A percentile compares a stretch with the other conserved stretches of the same genome.
These are phyloP conservation scores for Falcaria lacertinaria DNA, from an alignment of 2,888 invertebrate genomes.

Conservation along the genomic window DNA sequence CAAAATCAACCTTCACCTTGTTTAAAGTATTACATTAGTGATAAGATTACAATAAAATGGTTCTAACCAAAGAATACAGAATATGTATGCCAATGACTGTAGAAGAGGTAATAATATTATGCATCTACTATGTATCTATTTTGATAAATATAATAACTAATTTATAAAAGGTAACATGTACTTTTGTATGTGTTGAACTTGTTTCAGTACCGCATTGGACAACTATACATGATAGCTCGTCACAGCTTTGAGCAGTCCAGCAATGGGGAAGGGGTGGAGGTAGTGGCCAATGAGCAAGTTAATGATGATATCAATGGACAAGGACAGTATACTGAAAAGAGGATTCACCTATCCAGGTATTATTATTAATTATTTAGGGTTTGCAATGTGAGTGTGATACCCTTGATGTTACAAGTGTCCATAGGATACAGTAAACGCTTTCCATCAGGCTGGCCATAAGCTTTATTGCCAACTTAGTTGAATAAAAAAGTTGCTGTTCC, in stretches of 20 bases:
- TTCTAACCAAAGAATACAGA: slow-evolving; percentile 92
- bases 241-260: slow-evolving; percentile 95
- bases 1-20: too few relatives aligned
- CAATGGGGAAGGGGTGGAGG: slow-evolving; percentile 94
- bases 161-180: too few relatives aligned
- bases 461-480: too few relatives aligned
- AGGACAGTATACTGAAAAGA: slow-evolving; percentile 94
- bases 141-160: too few relatives aligned
- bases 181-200: slow-evolving; percentile 5
- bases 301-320: slow-evolving; percentile 88
- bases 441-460: too few relatives aligned
- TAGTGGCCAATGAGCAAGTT: slow-evolving; percentile 90
- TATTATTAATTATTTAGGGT: too few relatives aligned
- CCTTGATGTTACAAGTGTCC: too few relatives aligned
- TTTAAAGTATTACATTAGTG: too few relatives aligned
- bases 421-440: too few relatives aligned
- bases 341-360: slow-evolving; percentile 92
- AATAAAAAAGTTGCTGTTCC: too few relatives aligned
- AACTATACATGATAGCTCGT: slow-evolving; percentile 96
- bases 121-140: too few relatives aligned
- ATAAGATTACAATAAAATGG: slow-evolving; percentile 78
- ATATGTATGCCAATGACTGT: slow-evolving; percentile 96
- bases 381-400: too few relatives aligned
- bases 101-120: slow-evolving; percentile 95
- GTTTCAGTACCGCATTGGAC: slow-evolving; percentile 92